Evolutionary conservation across 2,888 invertebrate species (phyloP), one percentile per base, ranked within the genome.

Genomic region (Microctonus aethiopoides): DNA sequence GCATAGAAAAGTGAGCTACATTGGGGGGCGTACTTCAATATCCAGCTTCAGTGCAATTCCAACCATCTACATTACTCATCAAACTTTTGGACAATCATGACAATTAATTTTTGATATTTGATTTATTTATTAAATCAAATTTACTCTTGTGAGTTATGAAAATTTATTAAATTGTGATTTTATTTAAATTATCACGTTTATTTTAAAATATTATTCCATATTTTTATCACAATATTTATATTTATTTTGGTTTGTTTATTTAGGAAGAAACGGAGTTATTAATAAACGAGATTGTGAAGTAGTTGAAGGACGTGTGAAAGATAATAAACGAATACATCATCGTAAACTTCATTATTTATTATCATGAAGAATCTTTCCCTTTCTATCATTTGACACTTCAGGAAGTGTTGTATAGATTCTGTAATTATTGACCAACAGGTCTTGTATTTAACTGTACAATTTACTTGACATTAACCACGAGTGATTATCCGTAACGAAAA

Each of bases 41-140:
- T 83, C 79, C 78, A 80, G 80, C 77, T 78, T 83, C 84, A 84
- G 84, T 84, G 74, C 79, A 81, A 82, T 79, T 82, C 78, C 78
- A 79, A 65, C 81, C 84, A 81, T 80, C 79, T 78, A 79, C 75
- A 68, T 62, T 39, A 61, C 36, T 67, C 20, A 60, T 64, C 52
- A 63, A 63, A 46, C 26, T 41, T 46, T 6, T 46, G n/a, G 32
- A 20, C 6, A 46, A 7, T 7, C 11, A 7, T 20, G 22, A 10
- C n/a, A 13, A 39, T 24, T 24, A n/a, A 39, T 41, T 41, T 41
- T 20, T 61, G 20, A 54, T 22, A 20, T n/a, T n/a, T n/a, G n/a
- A n/a, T n/a, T n/a, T n/a, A n/a, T n/a, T 22, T 20, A 13, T 36
- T 13, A 11, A 9, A 22, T n/a, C 29, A 1, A 62, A 26, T 29